These are phyloP conservation scores for Lithophane socia DNA, from an alignment of 2,888 invertebrate genomes.

Conservation along the genomic window DNA sequence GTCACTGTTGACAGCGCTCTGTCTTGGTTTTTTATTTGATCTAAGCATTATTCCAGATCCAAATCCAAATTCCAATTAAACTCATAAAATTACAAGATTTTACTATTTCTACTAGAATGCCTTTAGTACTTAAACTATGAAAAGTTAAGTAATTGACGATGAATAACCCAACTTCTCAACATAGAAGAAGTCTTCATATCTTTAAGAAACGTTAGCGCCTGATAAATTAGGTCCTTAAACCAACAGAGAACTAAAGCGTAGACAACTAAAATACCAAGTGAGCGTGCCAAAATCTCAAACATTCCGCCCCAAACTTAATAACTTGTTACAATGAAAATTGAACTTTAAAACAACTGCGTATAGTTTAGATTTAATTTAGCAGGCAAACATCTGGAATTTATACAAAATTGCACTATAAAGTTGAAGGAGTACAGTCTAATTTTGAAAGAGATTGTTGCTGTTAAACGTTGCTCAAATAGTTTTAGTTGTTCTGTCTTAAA, in stretches of 20 bases:
- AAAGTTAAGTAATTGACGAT: background rate
- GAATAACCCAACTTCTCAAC: constrained; percentile 26
- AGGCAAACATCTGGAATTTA: constrained; percentile 11
- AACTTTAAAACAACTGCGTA: constrained; percentile 67
- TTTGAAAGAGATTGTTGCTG: constrained; percentile 33
- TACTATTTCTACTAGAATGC: background rate
- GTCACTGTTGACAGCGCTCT: too few species aligned
- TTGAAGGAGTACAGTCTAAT: constrained; percentile 27
- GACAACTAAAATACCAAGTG: constrained; percentile 78
- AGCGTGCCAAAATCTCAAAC: constrained; percentile 74
- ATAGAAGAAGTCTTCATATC: constrained; percentile 31
- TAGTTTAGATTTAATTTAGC: constrained; percentile 68
- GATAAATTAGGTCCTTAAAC: constrained; percentile 73
- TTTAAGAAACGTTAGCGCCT: constrained; percentile 63
- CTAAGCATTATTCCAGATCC: too few species aligned
- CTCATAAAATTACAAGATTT: background rate
- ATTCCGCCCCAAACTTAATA: constrained; percentile 70
- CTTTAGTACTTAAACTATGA: background rate
- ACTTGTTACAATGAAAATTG: constrained; percentile 66
- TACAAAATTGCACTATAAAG: constrained; percentile 51
- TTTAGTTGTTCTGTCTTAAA: constrained; percentile 71
- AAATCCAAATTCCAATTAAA: background rate
- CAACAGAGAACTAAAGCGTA: constrained; percentile 64
- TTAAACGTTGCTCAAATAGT: constrained; percentile 67
- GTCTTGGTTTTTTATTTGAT: too few species aligned